Conservation (phyloP, 2,888 invertebrate genomes). For the Phania funesta region DNA sequence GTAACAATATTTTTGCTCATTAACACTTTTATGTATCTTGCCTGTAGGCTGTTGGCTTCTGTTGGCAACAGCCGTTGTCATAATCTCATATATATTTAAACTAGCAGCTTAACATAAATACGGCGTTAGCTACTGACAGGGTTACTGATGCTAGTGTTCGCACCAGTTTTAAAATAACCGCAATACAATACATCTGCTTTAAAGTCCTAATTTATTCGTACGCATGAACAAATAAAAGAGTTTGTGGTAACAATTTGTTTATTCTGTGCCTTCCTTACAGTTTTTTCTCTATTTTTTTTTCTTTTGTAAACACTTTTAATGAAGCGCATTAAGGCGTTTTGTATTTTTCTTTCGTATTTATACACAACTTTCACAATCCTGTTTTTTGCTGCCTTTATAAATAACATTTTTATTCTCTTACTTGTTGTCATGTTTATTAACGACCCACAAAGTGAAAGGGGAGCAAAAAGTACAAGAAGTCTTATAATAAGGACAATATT, state of each 20-base stretch:
- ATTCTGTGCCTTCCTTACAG: background rate
- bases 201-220: slow-evolving; percentile 46
- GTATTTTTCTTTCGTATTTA: no score
- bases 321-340: slow-evolving; percentile 57
- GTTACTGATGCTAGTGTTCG: background rate
- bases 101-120: background rate
- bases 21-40: slow-evolving; percentile 34
- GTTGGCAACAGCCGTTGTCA: background rate
- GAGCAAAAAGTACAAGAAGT: slow-evolving; percentile 25
- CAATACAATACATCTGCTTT: slow-evolving; percentile 24
- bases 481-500: slow-evolving; percentile 60
- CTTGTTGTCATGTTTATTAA: slow-evolving; percentile 23
- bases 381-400: slow-evolving; percentile 1
- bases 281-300: slow-evolving; percentile 14
- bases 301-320: slow-evolving; percentile 57
- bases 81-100: background rate
- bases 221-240: background rate
- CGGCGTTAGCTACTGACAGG: background rate
- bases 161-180: background rate
- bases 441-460: slow-evolving; percentile 22
- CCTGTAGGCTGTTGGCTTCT: slow-evolving; percentile 9
- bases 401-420: slow-evolving; percentile 27
- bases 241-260: slow-evolving; percentile 5
- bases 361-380: background rate
- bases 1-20: slow-evolving; percentile 20